A percentile compares a stretch with the other conserved stretches of the same genome.
phyloP scores from a whole-genome alignment of 2,888 invertebrate species.

The Drosophila falleni region DNA sequence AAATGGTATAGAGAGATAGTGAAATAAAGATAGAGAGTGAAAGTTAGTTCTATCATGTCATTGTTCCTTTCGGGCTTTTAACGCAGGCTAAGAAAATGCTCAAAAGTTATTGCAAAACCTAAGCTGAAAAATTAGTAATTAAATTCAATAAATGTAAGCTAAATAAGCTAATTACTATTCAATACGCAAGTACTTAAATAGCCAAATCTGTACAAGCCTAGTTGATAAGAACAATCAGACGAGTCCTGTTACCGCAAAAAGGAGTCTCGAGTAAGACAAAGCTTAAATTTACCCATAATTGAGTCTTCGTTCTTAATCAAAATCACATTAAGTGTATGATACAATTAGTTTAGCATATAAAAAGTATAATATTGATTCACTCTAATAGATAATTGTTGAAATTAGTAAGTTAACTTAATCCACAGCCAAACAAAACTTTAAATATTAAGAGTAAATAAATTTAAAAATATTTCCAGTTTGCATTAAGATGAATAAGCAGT shows the following conservation, averaged over 20 bases:
- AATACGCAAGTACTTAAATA: conserved; percentile 35
- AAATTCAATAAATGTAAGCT: neutral
- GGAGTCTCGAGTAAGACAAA: conserved; percentile 6
- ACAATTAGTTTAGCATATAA: neutral
- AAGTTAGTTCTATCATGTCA: conserved; percentile 13
- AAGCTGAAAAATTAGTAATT: conserved; percentile 11
- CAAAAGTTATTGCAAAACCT: conserved; percentile 17
- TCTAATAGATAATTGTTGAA: conserved; percentile 36
- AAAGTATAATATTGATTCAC: neutral
- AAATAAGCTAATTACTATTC: neutral
- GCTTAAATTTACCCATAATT: neutral
- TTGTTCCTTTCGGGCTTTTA: conserved; percentile 53
- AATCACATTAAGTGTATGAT: conserved; percentile 29
- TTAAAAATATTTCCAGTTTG: neutral
- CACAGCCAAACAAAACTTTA: conserved; percentile 19
- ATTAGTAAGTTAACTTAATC: conserved; percentile 15
- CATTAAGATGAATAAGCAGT: neutral
- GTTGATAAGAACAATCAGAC: conserved; percentile 34
- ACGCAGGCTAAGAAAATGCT: conserved; percentile 44
- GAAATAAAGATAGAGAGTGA: neutral
- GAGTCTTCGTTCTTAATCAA: conserved; percentile 31
- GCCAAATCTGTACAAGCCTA: conserved; percentile 64
- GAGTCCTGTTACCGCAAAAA: conserved; percentile 15
- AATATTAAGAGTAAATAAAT: neutral
- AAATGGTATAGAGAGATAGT: neutral